Conservation (phyloP, 2,888 invertebrate genomes). For the Drosophila prolongata region DNA sequence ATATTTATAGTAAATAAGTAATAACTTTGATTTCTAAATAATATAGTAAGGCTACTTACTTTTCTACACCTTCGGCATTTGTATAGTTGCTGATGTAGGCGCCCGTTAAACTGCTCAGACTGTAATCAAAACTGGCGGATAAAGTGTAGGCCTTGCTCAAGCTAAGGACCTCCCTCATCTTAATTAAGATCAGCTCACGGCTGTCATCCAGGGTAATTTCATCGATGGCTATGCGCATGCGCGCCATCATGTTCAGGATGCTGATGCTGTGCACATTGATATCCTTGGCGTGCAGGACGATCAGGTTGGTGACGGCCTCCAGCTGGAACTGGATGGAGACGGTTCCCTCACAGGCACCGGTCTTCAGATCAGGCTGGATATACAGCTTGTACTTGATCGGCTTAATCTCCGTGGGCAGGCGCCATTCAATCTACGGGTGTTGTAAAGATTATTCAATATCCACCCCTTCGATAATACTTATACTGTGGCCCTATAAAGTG, state of each 20-base stretch:
- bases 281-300: constrained; percentile 78
- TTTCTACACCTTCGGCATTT: constrained; percentile 78
- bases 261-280: constrained; percentile 72
- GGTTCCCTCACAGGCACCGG: constrained; percentile 69
- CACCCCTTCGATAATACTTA: constrained; percentile 31
- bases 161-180: constrained; percentile 80
- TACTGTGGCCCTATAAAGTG: constrained; percentile 2
- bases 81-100: constrained; percentile 89
- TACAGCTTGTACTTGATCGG: constrained; percentile 76
- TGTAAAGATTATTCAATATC: constrained; percentile 54
- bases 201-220: constrained; percentile 68
- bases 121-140: constrained; percentile 87
- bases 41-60: constrained; percentile 83
- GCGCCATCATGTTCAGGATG: constrained; percentile 78
- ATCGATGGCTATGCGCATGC: constrained; percentile 78
- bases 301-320: constrained; percentile 67
- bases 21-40: too few relatives aligned
- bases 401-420: constrained; percentile 72
- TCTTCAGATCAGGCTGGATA: constrained; percentile 68
- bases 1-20: too few relatives aligned
- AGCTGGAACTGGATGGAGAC: constrained; percentile 79
- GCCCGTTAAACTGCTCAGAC: constrained; percentile 89
- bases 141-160: constrained; percentile 85
- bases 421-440: constrained; percentile 74
- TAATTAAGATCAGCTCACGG: constrained; percentile 84